A percentile compares a stretch with the other conserved stretches of the same genome.
phyloP scores from a whole-genome alignment of 2,113 vertebrate genomes.

The Petromus typicus region DNA sequence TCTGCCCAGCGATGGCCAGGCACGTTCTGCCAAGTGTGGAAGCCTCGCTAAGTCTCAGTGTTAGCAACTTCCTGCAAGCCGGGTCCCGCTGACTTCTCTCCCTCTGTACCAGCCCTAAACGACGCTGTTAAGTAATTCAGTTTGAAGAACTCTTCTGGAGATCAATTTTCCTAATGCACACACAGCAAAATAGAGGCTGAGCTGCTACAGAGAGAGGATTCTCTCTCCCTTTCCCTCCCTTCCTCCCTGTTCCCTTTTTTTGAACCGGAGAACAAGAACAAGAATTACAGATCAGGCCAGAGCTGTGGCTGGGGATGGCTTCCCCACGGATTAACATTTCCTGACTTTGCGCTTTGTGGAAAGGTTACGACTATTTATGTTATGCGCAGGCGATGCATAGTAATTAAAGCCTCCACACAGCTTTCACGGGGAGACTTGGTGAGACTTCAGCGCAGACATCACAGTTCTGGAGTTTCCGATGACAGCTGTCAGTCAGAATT shows the following conservation, averaged over 20 bases:
- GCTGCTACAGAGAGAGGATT: constrained; percentile 68
- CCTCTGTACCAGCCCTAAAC: constrained; percentile 73
- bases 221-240: neutral
- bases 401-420: constrained; percentile 80
- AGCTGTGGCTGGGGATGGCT: constrained; percentile 70
- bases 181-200: constrained; percentile 76
- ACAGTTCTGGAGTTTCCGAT: constrained; percentile 84
- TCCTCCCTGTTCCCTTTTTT: constrained; percentile 24
- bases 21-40: constrained; percentile 59
- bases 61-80: constrained; percentile 68
- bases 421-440: constrained; percentile 79
- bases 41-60: constrained; percentile 74
- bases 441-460: constrained; percentile 80
- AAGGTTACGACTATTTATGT: constrained; percentile 86
- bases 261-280: constrained; percentile 79
- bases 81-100: constrained; percentile 70
- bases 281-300: constrained; percentile 76
- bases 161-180: constrained; percentile 86
- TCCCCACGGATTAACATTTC: constrained; percentile 86
- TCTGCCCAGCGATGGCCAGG: constrained; percentile 9
- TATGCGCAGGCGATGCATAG: constrained; percentile 80
- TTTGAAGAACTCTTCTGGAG: constrained; percentile 83
- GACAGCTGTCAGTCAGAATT: constrained; percentile 79
- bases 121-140: constrained; percentile 81
- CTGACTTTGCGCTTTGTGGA: constrained; percentile 86